phyloP scores from a whole-genome alignment of 2,888 invertebrate species.

The Tortrix viridana region DNA sequence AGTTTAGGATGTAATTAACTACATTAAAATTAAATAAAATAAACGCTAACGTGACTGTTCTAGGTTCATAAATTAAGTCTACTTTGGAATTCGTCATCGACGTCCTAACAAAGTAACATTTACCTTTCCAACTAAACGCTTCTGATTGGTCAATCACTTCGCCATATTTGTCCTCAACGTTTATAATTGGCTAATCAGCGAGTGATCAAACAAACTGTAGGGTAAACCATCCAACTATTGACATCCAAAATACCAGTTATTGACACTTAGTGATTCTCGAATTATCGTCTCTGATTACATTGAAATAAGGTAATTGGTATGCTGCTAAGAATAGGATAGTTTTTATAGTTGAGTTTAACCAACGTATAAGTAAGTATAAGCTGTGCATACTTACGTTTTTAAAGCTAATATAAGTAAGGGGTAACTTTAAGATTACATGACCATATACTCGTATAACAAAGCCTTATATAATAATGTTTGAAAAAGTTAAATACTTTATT shows the following conservation, averaged over 20 bases:
- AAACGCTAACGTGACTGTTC: constrained; percentile 18
- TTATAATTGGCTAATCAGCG: background rate
- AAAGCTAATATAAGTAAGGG: constrained; percentile 13
- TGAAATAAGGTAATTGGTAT: no score
- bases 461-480: constrained; percentile 8
- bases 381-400: no score
- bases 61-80: constrained; percentile 3
- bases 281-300: no score
- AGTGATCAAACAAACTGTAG: background rate
- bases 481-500: constrained; percentile 14
- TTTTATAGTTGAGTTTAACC: no score
- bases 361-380: no score
- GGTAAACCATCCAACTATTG: no score
- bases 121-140: constrained; percentile 16
- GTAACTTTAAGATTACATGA: constrained; percentile 27
- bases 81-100: constrained; percentile 28
- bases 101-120: constrained; percentile 25
- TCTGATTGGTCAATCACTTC: constrained; percentile 1
- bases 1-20: constrained; percentile 15
- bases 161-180: background rate
- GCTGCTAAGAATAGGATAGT: no score
- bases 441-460: constrained; percentile 25
- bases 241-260: no score
- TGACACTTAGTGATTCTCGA: no score
- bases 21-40: constrained; percentile 21